Conservation (phyloP, 1,140 invertebrate genomes). For the Luehdorfia chinensis region DNA sequence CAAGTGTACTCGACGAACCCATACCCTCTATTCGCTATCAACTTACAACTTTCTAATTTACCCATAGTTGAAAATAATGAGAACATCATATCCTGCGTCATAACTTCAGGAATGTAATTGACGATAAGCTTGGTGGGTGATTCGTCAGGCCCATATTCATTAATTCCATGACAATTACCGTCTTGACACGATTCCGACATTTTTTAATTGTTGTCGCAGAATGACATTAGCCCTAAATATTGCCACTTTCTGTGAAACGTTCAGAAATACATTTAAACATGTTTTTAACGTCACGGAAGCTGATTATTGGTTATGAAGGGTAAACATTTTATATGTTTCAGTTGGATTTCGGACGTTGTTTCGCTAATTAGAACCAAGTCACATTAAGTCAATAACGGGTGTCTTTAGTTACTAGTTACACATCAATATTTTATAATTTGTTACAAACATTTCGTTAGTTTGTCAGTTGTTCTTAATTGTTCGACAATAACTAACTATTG, state of each 20-base stretch:
- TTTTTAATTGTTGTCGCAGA: slow-evolving; percentile 77
- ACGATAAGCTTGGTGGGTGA: slow-evolving; percentile 78
- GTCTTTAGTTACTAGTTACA: too few relatives aligned
- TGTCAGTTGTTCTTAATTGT: too few relatives aligned
- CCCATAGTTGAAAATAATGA: slow-evolving; percentile 77
- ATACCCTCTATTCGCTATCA: slow-evolving; percentile 77
- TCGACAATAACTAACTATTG: too few relatives aligned
- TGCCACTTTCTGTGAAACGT: slow-evolving; percentile 41
- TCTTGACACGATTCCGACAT: slow-evolving; percentile 78
- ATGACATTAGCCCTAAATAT: slow-evolving; percentile 69
- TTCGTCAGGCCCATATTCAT: slow-evolving; percentile 74
- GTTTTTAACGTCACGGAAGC: too few relatives aligned
- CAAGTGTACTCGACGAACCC: slow-evolving; percentile 76
- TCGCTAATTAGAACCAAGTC: too few relatives aligned
- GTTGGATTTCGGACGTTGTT: too few relatives aligned
- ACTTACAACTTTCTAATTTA: slow-evolving; percentile 78
- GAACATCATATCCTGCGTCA: slow-evolving; percentile 78
- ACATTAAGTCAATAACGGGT: too few relatives aligned
- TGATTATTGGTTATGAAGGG: too few relatives aligned
- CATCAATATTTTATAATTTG: too few relatives aligned
- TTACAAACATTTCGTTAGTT: too few relatives aligned
- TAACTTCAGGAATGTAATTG: slow-evolving; percentile 78
- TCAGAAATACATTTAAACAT: slow-evolving; percentile 36
- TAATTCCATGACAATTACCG: slow-evolving; percentile 77
- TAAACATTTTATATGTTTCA: too few relatives aligned